Evolutionary conservation across 2,113 vertebrate genomes (phyloP), one percentile per base, ranked within the genome.

Genomic region (Uropsilus gracilis): DNA sequence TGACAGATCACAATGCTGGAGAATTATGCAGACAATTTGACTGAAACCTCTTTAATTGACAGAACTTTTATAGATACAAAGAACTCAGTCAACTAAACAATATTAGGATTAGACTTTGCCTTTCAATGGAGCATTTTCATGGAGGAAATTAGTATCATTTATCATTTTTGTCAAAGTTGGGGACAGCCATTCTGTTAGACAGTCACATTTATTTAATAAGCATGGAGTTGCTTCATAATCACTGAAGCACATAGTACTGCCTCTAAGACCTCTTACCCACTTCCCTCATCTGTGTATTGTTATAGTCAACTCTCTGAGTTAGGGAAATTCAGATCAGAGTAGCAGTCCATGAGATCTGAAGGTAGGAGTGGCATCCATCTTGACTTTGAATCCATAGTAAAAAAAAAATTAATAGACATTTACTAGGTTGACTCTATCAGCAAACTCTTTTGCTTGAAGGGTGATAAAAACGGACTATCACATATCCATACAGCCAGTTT

Each of bases 1-100:
- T 95, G 93, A 95, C 82, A 97, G 96, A 93, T 97, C 63, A 91
- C 82, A 95, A 83, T 94, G 91, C 95, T 96, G 80, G 89, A 87
- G 86, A 97, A 93, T 94, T 94, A 87, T 64, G 18, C 55, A 68
- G 68, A 73, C 37, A 4, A 0, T 11, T 93, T 95, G 95, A 75
- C 93, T 95, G 83, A 97, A 97, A 95, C 91, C 91, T 44, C 3
- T 97, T 94, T 95, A 97, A 97, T 57, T 95, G 94, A 85, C 90
- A 98, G 85, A 97, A 96, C 64, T 44, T 57, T 98, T 97, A 98
- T 63, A 96, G 91, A 89, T 68, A 39, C 28, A 63, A 96, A 95
- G 73, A 95, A 96, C 95, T 97, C 92, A 87, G n/a, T 94, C 1
- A 1, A 26, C 59, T 93, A 90, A 97, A 97, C 94, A 22, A 64